Evolutionary conservation across 2,113 vertebrate species (phyloP), one percentile per base, ranked within the genome.

Genomic region (Anhinga anhinga): DNA sequence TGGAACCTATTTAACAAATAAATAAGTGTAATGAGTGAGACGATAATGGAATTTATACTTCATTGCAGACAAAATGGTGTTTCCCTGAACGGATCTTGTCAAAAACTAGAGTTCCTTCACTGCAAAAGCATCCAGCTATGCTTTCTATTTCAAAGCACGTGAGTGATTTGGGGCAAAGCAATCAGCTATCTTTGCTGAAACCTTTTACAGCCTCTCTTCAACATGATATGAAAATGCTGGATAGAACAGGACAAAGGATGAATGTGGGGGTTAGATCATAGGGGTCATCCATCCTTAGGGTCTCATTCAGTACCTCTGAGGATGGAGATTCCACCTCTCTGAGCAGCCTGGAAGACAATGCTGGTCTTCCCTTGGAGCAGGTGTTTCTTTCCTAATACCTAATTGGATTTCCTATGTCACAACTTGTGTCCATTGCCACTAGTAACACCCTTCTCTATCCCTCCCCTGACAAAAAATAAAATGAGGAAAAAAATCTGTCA

Each of bases 1-100:
- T 98, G 70, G 97, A 97, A 97, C 99, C 99, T 99, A 93, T 90
- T 80, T 53, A 71, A 86, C 82, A 84, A 92, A 58, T 21, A 9
- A 93, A 71, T 84, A 69, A 26, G 34, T 42, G 38, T 49, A 40
- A 50, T 44, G 9, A 90, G 27, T 20, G 19, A 88, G 53, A 44
- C 22, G 7, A 29, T n/a, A 69, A 61, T 15, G 27, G 29, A 72
- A 36, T 82, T 86, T 67, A 15, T 76, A 66, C 26, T 56, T 80
- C 23, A 53, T 4, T 80, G 42, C 20, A 49, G 67, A 52, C 44
- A 40, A 59, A 86, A 14, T 0, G 0, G 12, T 13, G 14, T 44
- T 80, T 67, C 67, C 52, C 58, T 56, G 76, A 88, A 79, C 13
- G 12, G 25, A 44, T 77, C 23, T 42, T 42, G 10, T 27, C 6